Percentiles rank a stretch among this genome's conserved stretches.
Evolutionary conservation across 2,113 vertebrate species (phyloP).

Genomic region (Sakesphorus luctuosus): DNA sequence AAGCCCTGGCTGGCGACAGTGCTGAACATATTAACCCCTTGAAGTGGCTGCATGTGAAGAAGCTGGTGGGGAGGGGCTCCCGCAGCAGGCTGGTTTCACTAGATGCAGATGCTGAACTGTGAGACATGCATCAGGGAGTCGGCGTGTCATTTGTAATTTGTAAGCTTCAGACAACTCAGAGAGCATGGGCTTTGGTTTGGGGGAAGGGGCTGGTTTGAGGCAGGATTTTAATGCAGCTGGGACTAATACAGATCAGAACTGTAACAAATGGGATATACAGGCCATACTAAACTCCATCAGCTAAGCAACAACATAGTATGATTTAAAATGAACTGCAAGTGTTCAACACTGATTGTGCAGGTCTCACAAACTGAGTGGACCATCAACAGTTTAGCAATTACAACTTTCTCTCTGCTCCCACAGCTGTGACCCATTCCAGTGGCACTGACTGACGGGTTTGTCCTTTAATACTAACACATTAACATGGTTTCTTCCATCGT

Average conservation of each 20-base stretch:
- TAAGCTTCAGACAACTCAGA: neutral
- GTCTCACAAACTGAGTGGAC: neutral
- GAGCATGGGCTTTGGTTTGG: neutral
- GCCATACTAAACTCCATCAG: conserved; percentile 8
- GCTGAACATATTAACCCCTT: conserved; percentile 4
- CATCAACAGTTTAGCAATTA: neutral
- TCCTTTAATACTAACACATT: neutral
- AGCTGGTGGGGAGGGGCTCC: neutral
- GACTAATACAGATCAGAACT: conserved; percentile 37
- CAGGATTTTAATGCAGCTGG: conserved; percentile 31
- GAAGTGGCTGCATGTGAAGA: neutral
- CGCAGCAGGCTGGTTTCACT: neutral
- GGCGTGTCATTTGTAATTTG: neutral
- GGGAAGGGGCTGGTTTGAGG: conserved; percentile 14
- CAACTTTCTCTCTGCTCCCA: neutral
- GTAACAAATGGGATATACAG: conserved; percentile 18
- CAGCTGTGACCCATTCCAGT: conserved; percentile 5
- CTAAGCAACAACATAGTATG: neutral
- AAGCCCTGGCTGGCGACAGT: neutral
- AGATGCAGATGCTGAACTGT: neutral
- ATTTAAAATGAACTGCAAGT: conserved; percentile 22
- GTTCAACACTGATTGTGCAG: neutral
- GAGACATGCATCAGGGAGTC: neutral
- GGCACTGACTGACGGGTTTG: neutral
- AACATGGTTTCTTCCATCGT: conserved; percentile 1